Percentiles rank a stretch among this genome's conserved stretches.
These are phyloP conservation scores for Tragelaphus strepsiceros DNA, from an alignment of 2,113 vertebrate genomes.

Conservation along the genomic window DNA sequence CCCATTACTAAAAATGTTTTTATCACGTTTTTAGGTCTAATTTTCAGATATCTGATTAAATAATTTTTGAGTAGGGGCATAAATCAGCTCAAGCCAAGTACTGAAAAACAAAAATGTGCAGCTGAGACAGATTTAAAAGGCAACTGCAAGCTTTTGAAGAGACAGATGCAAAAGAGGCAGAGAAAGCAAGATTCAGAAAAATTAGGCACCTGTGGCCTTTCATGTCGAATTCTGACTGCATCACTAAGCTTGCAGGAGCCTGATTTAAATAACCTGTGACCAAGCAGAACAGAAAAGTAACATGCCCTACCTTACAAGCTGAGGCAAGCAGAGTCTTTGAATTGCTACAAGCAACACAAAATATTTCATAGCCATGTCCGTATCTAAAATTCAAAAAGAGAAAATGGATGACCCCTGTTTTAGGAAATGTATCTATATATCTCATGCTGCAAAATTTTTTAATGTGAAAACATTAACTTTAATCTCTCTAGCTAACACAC, in stretches of 20 bases:
- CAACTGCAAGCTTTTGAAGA: neutral
- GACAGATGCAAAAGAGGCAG: neutral
- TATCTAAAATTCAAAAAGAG: constrained; percentile 84
- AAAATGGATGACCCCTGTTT: neutral
- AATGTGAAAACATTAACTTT: neutral
- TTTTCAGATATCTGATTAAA: neutral
- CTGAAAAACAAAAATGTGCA: neutral
- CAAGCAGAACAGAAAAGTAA: constrained; percentile 9
- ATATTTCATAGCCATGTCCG: constrained; percentile 97
- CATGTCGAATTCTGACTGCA: neutral
- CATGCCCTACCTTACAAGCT: constrained; percentile 92
- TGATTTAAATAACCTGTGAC: neutral
- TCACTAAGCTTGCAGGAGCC: neutral
- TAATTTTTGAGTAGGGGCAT: neutral
- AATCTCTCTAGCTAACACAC: neutral
- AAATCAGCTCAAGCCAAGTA: neutral
- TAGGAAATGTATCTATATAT: neutral
- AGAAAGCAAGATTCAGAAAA: neutral
- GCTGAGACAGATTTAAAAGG: constrained; percentile 23
- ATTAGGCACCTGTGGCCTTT: neutral
- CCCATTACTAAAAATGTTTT: neutral
- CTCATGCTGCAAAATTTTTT: neutral
- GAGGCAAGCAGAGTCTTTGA: constrained; percentile 90
- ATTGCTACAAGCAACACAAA: constrained; percentile 91
- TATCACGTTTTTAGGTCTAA: neutral